Evolutionary conservation across 2,888 invertebrate species (phyloP).

Genomic region (Oscheius sp.): DNA sequence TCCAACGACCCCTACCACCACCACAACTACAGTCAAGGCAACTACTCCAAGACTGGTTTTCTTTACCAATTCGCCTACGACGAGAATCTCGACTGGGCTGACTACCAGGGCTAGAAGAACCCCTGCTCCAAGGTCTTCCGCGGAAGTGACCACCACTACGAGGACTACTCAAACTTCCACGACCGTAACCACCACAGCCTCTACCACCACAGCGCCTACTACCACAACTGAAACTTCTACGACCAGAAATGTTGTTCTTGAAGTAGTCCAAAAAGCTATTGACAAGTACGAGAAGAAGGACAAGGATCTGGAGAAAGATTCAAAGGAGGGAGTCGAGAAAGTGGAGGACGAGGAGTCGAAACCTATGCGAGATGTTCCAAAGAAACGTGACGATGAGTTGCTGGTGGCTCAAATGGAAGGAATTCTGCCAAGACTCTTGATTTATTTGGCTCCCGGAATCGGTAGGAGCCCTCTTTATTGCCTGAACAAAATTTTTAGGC

Average conservation of each 20-base stretch:
- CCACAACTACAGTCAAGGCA: conserved; percentile 26
- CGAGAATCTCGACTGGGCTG: not conserved
- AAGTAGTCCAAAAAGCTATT: conserved; percentile 35
- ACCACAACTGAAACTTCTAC: conserved; percentile 15
- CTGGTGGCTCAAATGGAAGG: not conserved
- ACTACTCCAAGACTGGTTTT: conserved; percentile 31
- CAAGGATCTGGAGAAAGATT: conserved; percentile 13
- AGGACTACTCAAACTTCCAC: conserved; percentile 8
- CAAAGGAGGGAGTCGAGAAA: conserved; percentile 6
- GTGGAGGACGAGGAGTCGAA: conserved; percentile 8
- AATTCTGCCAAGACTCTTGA: conserved; percentile 4
- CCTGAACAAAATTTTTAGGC: not conserved
- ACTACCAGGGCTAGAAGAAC: conserved; percentile 22
- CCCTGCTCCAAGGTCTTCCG: not conserved
- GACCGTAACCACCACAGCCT: conserved; percentile 14
- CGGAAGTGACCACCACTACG: conserved; percentile 8
- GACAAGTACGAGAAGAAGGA: conserved; percentile 35
- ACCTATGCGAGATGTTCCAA: conserved; percentile 5
- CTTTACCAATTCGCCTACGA: conserved; percentile 36
- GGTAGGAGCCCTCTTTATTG: not conserved
- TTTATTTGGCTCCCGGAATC: conserved; percentile 30
- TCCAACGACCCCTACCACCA: conserved; percentile 8
- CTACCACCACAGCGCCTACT: conserved; percentile 23
- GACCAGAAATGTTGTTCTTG: conserved; percentile 31
- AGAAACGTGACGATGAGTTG: not conserved